Base-by-base conservation (phyloP, 2,797 vertebrate species). In the Sebastes iracundus region DNA sequence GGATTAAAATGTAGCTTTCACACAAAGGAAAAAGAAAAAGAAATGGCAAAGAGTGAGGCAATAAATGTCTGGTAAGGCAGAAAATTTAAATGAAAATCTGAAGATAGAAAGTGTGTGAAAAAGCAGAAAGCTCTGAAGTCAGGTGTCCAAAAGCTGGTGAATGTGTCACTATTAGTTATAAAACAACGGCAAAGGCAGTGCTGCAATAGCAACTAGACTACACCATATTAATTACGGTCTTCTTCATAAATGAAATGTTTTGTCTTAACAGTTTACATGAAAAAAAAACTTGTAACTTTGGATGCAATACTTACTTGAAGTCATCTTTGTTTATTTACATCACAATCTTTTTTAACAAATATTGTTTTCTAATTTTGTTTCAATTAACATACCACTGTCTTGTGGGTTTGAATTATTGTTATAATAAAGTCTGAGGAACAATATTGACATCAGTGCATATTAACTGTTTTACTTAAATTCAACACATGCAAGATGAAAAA, bases 351-450 rank as follows among this genome's bases (percentile, higher is more conserved):
- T 68, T 32, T 2, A 55, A 53, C 23, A 14, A 4, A n/a, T 23
- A 22, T 46, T 65, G 12, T 79, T 87, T 82, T 88, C 30, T 63
- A 58, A 69, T 72, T 85, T 56, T 81, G 60, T 72, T 73, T 55
- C 38, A 74, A 70, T 82, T 42, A 76, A 90, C 60, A 33, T 20
- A n/a, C 18, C 28, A 55, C 18, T 84, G 68, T 80, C 80, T 84
- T 38, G 52, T 28, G 22, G 22, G 11, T 79, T 55, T 80, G 60
- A 81, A 62, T 83, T 69, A 84, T 71, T 76, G 77, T 67, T 38
- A 32, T 77, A 94, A 88, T 87, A 93, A 92, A 82, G 20, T 66
- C 32, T 81, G 22, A 70, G 9, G 20, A 78, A 76, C 32, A 53
- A 20, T 49, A 23, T 6, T 35, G 25, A 42, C 3, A 18, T 30